Evolutionary conservation across 2,888 invertebrate species (phyloP), one percentile per base, ranked within the genome.

Genomic region (Mactromeris polynyma): DNA sequence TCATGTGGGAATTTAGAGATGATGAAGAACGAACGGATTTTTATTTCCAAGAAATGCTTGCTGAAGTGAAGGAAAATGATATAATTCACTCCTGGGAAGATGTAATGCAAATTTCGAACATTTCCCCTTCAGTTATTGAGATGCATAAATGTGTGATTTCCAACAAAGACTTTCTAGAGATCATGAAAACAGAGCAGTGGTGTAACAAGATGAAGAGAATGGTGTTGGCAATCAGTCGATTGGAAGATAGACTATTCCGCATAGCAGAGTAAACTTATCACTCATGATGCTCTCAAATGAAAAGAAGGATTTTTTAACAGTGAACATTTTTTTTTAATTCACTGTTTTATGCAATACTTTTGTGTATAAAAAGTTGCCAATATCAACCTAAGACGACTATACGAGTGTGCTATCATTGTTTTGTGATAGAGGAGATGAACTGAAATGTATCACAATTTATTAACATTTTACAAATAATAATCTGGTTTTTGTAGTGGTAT

Each of bases 171-270:
- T 89, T 81, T 81, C 64, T 86, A 1, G 19, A 40, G 17, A 33
- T 89, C 14, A 89, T 89, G 89, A 89, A 89, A 83, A 89, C 86
- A 2, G 69, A 86, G n/a, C 86, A 85, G 31, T 86, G 89, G 89
- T 36, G 42, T 33, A 21, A 9, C 21, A 89, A 89, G 51, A 89
- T 89, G 73, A 89, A 73, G 83, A 86, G 42, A 89, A 86, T 83
- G 51, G 38, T 87, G n/a, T 31, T 73, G 2, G 40, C 64, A 31
- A 87, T 87, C 40, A 21, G 11, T 54, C 69, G 73, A 26, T 17
- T 87, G 17, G 87, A 83, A 42, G 81, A 81, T 11, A 19, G 81
- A 1, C 21, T 81, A 54, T 81, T 81, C 51, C 36, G 3, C 3
- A 6, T 4, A n/a, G n/a, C 79, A 79, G n/a, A 40, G 40, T 40